Evolutionary conservation across 2,113 vertebrate genomes (phyloP).

Genomic region (Benitochromis conjunctus): DNA sequence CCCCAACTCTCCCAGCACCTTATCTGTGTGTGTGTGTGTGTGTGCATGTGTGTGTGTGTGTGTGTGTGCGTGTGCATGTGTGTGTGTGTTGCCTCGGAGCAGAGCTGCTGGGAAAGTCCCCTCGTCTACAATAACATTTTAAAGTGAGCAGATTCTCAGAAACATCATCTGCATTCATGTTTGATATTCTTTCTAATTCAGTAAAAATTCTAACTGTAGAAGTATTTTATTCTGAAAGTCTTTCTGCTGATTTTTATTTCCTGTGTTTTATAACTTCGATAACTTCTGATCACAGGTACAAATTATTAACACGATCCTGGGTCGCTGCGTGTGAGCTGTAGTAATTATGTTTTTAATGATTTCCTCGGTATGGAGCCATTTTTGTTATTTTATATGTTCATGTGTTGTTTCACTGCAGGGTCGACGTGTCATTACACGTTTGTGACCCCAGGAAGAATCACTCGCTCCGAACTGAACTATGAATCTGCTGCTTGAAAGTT

Average conservation of each 20-base stretch:
- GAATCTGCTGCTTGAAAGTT: background rate
- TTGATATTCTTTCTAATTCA: background rate
- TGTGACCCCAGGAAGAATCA: background rate
- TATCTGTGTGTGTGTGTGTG: background rate
- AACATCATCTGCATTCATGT: background rate
- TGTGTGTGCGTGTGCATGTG: background rate
- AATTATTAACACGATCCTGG: background rate
- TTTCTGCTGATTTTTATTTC: background rate
- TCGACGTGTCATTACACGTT: background rate
- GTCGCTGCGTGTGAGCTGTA: background rate
- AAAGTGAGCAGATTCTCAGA: background rate
- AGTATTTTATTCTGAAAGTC: background rate
- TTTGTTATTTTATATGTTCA: background rate
- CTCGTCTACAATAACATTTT: background rate
- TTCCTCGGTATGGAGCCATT: background rate
- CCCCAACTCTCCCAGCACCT: slow-evolving; percentile 46
- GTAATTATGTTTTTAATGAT: background rate
- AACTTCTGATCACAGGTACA: background rate
- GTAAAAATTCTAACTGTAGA: background rate
- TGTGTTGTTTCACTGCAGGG: background rate
- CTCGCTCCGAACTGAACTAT: background rate
- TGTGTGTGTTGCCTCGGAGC: background rate
- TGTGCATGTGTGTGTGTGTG: background rate
- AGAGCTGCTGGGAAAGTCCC: slow-evolving; percentile 36
- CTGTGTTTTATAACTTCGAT: background rate